Conservation (phyloP, 2,113 vertebrate genomes). For the Ailuropoda melanoleuca region DNA sequence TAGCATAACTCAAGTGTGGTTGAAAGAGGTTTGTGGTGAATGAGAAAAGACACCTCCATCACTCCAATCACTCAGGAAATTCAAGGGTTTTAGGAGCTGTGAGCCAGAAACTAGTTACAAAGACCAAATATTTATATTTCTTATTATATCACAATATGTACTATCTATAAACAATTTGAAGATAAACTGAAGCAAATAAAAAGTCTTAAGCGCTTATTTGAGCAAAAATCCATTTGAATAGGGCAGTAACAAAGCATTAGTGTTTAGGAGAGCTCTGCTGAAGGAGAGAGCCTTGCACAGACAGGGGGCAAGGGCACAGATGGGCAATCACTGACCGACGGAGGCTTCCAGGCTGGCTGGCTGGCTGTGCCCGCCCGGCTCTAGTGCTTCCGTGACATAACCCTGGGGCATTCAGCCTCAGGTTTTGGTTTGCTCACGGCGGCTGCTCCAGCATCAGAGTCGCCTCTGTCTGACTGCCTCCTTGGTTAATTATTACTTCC, state of each 20-base stretch:
- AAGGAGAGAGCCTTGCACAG: neutral
- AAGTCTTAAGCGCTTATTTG: neutral
- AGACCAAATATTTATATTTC: neutral
- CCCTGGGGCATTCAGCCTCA: neutral
- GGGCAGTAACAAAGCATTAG: neutral
- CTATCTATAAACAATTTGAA: too few relatives aligned
- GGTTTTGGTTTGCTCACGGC: neutral
- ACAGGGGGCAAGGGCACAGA: neutral
- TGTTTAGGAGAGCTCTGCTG: neutral
- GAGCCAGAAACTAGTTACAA: neutral
- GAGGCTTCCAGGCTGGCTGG: neutral
- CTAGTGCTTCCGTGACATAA: neutral
- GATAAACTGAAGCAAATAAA: neutral
- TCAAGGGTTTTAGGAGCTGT: neutral
- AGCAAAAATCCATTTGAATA: neutral
- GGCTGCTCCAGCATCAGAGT: neutral
- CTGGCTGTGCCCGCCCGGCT: too few relatives aligned
- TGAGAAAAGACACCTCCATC: neutral
- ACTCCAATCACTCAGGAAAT: neutral
- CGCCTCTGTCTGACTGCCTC: fast-evolving
- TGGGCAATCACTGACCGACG: fast-evolving
- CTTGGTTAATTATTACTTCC: neutral
- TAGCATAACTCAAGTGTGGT: neutral
- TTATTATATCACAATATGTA: neutral
- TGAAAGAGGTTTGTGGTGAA: neutral